Evolutionary conservation across 1,140 invertebrate species (phyloP).

Genomic region (Formica exsecta): DNA sequence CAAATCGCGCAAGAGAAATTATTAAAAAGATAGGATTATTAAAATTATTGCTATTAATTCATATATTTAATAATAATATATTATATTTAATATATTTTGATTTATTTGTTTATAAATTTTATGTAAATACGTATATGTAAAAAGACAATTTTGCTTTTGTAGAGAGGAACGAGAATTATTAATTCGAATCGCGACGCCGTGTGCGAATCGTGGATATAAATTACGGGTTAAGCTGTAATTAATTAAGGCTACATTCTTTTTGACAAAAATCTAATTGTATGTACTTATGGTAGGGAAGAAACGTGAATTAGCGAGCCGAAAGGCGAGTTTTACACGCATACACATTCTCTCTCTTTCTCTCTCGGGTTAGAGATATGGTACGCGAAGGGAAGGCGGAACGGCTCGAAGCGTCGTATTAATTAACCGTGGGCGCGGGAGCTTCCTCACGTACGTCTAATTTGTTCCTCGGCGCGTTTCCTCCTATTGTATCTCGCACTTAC

Average conservation of each 20-base stretch:
- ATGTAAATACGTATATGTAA: no score
- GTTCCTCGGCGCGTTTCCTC: conserved; percentile 72
- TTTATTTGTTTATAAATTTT: neutral
- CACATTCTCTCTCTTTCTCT: neutral
- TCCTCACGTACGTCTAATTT: conserved; percentile 76
- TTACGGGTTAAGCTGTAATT: conserved; percentile 48
- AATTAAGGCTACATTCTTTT: conserved; percentile 45
- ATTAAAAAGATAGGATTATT: neutral
- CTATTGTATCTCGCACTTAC: conserved; percentile 66
- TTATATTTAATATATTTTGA: no score
- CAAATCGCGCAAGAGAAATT: neutral
- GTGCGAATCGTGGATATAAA: conserved; percentile 17
- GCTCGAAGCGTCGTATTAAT: conserved; percentile 68
- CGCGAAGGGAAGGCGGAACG: conserved; percentile 59
- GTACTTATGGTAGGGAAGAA: neutral
- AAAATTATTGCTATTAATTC: neutral
- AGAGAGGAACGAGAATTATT: neutral
- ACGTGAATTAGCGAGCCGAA: neutral
- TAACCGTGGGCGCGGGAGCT: conserved; percentile 76
- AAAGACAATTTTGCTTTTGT: neutral
- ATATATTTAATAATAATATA: no score
- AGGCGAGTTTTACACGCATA: conserved; percentile 20
- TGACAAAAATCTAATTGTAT: conserved; percentile 47
- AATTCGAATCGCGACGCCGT: conserved; percentile 19
- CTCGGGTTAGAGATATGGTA: neutral